Conservation (phyloP, 1,140 invertebrate genomes). For the Musca domestica region DNA sequence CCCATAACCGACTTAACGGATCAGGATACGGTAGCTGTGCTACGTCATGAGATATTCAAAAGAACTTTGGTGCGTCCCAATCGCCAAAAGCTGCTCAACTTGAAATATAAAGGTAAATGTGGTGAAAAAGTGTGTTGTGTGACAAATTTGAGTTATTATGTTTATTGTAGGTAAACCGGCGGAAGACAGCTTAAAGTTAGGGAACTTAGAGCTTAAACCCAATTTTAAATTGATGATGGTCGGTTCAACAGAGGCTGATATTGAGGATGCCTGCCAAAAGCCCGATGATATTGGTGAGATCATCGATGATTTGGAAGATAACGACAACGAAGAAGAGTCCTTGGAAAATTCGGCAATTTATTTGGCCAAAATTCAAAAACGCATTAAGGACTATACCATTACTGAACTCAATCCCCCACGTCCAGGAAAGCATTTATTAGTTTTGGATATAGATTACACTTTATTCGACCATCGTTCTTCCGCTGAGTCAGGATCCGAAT, state of each 20-base stretch:
- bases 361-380: slow-evolving; percentile 74
- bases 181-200: slow-evolving; percentile 70
- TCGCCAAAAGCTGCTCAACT: slow-evolving; percentile 88
- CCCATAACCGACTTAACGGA: slow-evolving; percentile 58
- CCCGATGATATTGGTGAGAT: slow-evolving; percentile 81
- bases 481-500: slow-evolving; percentile 81
- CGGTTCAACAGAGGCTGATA: slow-evolving; percentile 89
- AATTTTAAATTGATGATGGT: slow-evolving; percentile 96
- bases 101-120: slow-evolving; percentile 80
- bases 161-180: slow-evolving; percentile 72
- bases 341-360: slow-evolving; percentile 59
- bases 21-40: slow-evolving; percentile 72
- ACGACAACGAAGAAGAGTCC: slow-evolving; percentile 79
- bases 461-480: slow-evolving; percentile 92
- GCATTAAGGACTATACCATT: slow-evolving; percentile 84
- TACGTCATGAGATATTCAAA: slow-evolving; percentile 64
- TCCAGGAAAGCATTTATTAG: slow-evolving; percentile 83
- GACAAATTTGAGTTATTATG: slow-evolving; percentile 23
- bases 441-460: slow-evolving; percentile 97
- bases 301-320: slow-evolving; percentile 82
- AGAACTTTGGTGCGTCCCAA: slow-evolving; percentile 64
- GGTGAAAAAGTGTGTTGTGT: too few species aligned
- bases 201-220: slow-evolving; percentile 74
- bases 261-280: slow-evolving; percentile 74
- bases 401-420: slow-evolving; percentile 78